Evolutionary conservation across 2,888 invertebrate species (phyloP).

Genomic region (Encarsia formosa): DNA sequence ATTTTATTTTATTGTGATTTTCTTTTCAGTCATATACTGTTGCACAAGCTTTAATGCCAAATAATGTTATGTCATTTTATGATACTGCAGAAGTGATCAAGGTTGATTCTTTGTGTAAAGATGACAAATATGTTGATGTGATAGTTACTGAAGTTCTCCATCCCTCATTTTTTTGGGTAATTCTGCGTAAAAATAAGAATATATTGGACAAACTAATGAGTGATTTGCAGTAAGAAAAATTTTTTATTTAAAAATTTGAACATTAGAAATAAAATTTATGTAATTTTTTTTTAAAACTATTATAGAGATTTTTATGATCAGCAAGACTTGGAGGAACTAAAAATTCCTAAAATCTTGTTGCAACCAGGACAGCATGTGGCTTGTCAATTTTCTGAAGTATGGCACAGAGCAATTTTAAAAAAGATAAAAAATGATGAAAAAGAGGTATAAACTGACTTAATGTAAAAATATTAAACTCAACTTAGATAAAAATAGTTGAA

Average conservation of each 20-base stretch:
- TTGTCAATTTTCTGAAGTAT: constrained; percentile 35
- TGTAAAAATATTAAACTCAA: too few relatives aligned
- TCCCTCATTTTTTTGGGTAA: constrained; percentile 46
- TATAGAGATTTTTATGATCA: constrained; percentile 16
- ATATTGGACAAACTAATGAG: constrained; percentile 37
- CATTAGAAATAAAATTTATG: neutral
- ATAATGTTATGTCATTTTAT: constrained; percentile 34
- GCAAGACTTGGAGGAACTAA: constrained; percentile 24
- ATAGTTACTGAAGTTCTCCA: constrained; percentile 39
- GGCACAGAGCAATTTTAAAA: constrained; percentile 45
- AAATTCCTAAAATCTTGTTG: constrained; percentile 38
- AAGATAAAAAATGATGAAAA: constrained; percentile 35
- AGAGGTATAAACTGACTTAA: too few relatives aligned
- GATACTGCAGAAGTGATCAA: constrained; percentile 38
- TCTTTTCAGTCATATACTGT: constrained; percentile 29
- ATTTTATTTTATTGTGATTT: neutral
- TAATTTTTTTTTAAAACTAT: neutral
- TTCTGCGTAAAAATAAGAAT: constrained; percentile 29
- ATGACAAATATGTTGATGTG: constrained; percentile 30
- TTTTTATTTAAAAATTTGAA: neutral
- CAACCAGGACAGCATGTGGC: constrained; percentile 42
- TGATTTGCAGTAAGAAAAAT: constrained; percentile 34
- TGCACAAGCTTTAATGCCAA: constrained; percentile 33
- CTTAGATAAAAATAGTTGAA: too few relatives aligned
- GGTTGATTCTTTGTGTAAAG: constrained; percentile 31